These are phyloP conservation scores for Catostomus latipinnis DNA, from an alignment of 2,797 vertebrate species.

Conservation along the genomic window DNA sequence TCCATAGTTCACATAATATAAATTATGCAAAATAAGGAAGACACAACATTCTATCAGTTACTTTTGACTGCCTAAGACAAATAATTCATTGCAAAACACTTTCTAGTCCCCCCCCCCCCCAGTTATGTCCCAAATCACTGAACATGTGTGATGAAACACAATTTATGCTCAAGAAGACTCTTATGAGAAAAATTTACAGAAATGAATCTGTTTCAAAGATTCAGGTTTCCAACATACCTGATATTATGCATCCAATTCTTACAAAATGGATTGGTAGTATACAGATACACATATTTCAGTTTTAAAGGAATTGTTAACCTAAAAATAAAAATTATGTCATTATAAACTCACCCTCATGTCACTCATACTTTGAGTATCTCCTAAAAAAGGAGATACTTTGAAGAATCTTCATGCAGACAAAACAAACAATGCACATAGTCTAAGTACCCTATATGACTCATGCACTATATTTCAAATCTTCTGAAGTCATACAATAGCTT, in stretches of 20 bases:
- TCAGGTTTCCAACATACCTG: not conserved
- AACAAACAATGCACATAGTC: too few species aligned
- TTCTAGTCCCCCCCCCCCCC: slow-evolving; percentile 28
- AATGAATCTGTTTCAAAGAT: slow-evolving; percentile 7
- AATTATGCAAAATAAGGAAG: slow-evolving; percentile 59
- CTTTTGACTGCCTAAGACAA: slow-evolving; percentile 56
- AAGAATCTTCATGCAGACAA: too few species aligned
- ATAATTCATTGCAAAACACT: slow-evolving; percentile 55
- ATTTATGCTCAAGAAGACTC: not conserved
- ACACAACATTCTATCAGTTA: slow-evolving; percentile 53
- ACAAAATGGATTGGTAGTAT: not conserved
- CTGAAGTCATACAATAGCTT: too few species aligned
- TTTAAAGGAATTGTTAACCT: too few species aligned
- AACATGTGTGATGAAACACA: slow-evolving; percentile 44
- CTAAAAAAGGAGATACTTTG: too few species aligned
- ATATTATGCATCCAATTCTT: not conserved
- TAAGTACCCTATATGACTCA: too few species aligned
- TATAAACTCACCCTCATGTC: too few species aligned
- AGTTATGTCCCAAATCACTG: slow-evolving; percentile 54
- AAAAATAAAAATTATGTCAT: too few species aligned
- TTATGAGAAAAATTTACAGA: not conserved
- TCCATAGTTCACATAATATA: slow-evolving; percentile 54
- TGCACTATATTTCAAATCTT: too few species aligned
- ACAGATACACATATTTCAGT: too few species aligned
- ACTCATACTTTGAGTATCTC: too few species aligned